Base-by-base conservation (phyloP, 2,113 vertebrate genomes). In the Myotis davidii region DNA sequence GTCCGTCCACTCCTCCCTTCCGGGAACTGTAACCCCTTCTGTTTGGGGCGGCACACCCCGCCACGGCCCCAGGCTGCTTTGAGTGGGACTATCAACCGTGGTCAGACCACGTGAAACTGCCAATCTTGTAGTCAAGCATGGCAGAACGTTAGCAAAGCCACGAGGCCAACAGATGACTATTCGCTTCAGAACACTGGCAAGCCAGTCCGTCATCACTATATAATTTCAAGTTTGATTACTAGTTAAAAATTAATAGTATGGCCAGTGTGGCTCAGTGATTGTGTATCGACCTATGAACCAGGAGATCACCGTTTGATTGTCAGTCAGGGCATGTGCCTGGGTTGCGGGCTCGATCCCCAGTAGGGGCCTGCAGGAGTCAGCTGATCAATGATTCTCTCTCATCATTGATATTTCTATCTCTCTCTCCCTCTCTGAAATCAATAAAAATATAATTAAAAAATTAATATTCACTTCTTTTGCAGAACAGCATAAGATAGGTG, bases 391-490 rank as follows among this genome's bases (percentile, higher is more conserved):
- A 56, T 56, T 56, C 54, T 56, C 54, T 21, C 54, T 56, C 54
- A 56, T 56, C 54, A 56, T 9, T 56, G 54, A 56, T 56, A 20
- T 21, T 56, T 56, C 54, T 21, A 0, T 56, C 20, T 56, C 54
- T 56, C 20, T 20, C 54, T 21, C 54, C 50, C 54, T 56, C 54
- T 56, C 54, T 56, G 54, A 56, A 56, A 56, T 59, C 56, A 59
- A 59, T 59, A 59, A 59, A 59, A 25, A 56, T 21, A 56, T 56
- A 56, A 18, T 23, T 92, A 72, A 74, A 88, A 91, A 91, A 64
- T 64, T 88, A 54, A 90, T 85, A 94, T 92, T 95, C 83, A 94
- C 69, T 52, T 94, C 86, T 92, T 81, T 65, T 27, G 78, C 73
- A 64, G 85, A 56, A 88, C 54, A 92, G 48, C 61, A 83, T 65